Evolutionary conservation across 1,140 invertebrate species (phyloP).

Genomic region (Pomacea maculata): DNA sequence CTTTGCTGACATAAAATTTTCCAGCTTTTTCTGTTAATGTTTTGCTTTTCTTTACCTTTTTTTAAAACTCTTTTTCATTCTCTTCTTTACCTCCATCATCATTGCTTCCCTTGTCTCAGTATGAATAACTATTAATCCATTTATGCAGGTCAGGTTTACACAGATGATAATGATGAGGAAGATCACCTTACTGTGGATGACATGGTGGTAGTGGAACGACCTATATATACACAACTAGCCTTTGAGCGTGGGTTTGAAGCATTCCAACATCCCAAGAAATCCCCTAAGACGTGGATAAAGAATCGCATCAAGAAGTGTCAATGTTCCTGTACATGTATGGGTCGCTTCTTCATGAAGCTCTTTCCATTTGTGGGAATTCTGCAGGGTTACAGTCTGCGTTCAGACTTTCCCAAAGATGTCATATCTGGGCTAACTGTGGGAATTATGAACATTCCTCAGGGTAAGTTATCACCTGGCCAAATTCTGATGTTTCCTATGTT

Average conservation of each 20-base stretch:
- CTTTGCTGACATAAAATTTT: no score
- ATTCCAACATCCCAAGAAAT: slow-evolving; percentile 28
- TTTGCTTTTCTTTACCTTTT: no score
- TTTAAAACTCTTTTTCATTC: background rate
- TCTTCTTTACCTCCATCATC: background rate
- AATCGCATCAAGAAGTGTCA: slow-evolving; percentile 42
- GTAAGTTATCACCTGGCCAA: slow-evolving; percentile 45
- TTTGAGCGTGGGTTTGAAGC: slow-evolving; percentile 59
- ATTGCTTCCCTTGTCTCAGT: background rate
- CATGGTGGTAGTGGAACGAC: slow-evolving; percentile 52
- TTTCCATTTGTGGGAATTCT: slow-evolving; percentile 61
- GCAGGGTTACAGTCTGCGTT: slow-evolving; percentile 57
- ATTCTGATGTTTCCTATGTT: no score
- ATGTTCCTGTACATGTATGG: slow-evolving; percentile 47
- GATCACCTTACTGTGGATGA: slow-evolving; percentile 29
- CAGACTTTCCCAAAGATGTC: slow-evolving; percentile 62
- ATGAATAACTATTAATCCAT: background rate
- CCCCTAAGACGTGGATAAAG: slow-evolving; percentile 31
- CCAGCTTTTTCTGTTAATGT: no score
- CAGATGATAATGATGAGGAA: slow-evolving; percentile 16
- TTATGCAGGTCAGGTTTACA: background rate
- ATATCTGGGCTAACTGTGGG: slow-evolving; percentile 68
- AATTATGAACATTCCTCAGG: slow-evolving; percentile 70
- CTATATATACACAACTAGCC: slow-evolving; percentile 59
- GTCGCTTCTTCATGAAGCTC: slow-evolving; percentile 40